Percentiles rank a stretch among this genome's conserved stretches.
phyloP scores from a whole-genome alignment of 2,113 vertebrate species.

The Rattus rattus region DNA sequence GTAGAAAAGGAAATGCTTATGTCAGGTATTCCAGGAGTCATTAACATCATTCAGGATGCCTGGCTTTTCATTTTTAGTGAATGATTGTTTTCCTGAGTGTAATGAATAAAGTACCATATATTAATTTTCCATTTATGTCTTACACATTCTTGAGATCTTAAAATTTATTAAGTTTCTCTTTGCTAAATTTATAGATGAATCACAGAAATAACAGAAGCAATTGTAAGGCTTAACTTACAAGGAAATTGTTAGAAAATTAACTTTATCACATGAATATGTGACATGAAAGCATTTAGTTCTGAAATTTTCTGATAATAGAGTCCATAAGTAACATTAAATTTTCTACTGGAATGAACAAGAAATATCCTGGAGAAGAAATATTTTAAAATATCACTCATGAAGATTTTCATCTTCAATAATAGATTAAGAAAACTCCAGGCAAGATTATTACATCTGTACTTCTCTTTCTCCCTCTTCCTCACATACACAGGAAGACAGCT shows the following conservation, averaged over 20 bases:
- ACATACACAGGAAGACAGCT: background rate
- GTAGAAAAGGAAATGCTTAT: background rate
- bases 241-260: constrained; percentile 33
- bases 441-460: background rate
- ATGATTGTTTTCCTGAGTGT: background rate
- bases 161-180: constrained; percentile 9
- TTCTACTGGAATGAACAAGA: background rate
- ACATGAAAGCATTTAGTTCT: background rate
- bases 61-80: background rate
- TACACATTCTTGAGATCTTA: background rate
- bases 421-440: background rate
- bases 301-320: background rate
- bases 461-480: background rate
- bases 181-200: constrained; percentile 14
- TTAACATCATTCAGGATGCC: background rate
- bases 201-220: background rate
- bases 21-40: background rate
- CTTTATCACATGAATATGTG: background rate
- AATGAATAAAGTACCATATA: background rate
- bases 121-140: constrained; percentile 28
- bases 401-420: constrained; percentile 19
- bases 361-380: background rate
- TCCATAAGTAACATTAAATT: background rate
- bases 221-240: constrained; percentile 42
- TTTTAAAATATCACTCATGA: constrained; percentile 5